Evolutionary conservation across 2,113 vertebrate species (phyloP).

Genomic region (Pituophis catenifer): DNA sequence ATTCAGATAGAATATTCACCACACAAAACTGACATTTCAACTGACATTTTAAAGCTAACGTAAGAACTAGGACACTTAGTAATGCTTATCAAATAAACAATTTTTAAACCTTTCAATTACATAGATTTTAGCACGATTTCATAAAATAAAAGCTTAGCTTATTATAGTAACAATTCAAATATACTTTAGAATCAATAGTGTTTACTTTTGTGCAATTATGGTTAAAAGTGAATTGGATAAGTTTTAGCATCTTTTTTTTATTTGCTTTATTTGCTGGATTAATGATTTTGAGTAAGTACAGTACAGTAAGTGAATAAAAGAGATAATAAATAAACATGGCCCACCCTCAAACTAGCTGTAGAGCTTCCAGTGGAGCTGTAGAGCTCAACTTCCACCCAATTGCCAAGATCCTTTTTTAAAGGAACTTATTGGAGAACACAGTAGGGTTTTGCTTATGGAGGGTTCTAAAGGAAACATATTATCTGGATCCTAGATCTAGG

Average conservation of each 20-base stretch:
- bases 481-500: neutral
- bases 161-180: neutral
- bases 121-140: neutral
- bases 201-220: neutral
- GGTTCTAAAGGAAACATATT: neutral
- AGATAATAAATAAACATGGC: neutral
- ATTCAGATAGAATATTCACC: conserved; percentile 14
- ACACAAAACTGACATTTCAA: conserved; percentile 26
- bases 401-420: neutral
- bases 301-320: neutral
- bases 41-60: conserved; percentile 19
- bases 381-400: neutral
- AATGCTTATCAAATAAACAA: neutral
- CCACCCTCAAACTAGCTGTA: neutral
- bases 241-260: neutral
- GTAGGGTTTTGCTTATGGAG: neutral
- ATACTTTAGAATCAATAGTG: neutral
- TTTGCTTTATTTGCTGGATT: neutral
- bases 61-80: neutral
- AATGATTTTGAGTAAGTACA: neutral
- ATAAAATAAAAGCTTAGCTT: neutral
- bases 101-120: neutral
- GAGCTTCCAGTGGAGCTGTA: neutral
- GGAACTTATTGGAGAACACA: neutral
- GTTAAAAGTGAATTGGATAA: neutral